Conservation (phyloP, 2,113 vertebrate species). For the Grammomys dolichurus region DNA sequence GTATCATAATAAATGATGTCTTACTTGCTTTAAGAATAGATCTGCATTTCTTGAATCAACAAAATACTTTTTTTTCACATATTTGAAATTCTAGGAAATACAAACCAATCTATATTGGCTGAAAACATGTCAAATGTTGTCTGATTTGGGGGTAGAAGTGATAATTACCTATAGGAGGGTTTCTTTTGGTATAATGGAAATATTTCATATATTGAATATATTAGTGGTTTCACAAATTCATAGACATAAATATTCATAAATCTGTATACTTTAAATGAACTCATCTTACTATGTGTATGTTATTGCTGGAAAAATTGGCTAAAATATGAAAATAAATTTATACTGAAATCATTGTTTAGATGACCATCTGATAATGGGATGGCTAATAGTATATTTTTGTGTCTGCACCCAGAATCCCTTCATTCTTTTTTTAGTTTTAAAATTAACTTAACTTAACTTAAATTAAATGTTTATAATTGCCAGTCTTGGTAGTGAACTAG, state of each 20-base stretch:
- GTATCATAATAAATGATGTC: neutral
- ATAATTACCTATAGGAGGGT: neutral
- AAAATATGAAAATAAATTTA: neutral
- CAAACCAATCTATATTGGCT: neutral
- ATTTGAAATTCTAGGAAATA: neutral
- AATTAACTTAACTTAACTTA: neutral
- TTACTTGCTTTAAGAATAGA: neutral
- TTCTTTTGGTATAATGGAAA: neutral
- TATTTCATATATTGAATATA: neutral
- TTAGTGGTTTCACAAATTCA: neutral
- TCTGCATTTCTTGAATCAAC: neutral
- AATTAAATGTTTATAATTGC: neutral
- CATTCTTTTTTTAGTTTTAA: neutral
- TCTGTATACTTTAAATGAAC: neutral
- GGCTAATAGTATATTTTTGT: neutral
- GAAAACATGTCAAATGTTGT: neutral
- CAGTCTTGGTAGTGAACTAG: neutral
- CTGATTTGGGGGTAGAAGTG: neutral
- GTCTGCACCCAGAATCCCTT: neutral
- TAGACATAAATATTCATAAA: neutral
- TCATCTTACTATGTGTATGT: neutral
- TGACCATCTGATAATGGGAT: neutral
- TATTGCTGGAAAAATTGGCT: neutral
- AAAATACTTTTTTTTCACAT: neutral
- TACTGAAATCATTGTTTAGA: constrained; percentile 5